Evolutionary conservation across 2,113 vertebrate species (phyloP), one percentile per base, ranked within the genome.

Genomic region (Ophthalmolycus amberensis): DNA sequence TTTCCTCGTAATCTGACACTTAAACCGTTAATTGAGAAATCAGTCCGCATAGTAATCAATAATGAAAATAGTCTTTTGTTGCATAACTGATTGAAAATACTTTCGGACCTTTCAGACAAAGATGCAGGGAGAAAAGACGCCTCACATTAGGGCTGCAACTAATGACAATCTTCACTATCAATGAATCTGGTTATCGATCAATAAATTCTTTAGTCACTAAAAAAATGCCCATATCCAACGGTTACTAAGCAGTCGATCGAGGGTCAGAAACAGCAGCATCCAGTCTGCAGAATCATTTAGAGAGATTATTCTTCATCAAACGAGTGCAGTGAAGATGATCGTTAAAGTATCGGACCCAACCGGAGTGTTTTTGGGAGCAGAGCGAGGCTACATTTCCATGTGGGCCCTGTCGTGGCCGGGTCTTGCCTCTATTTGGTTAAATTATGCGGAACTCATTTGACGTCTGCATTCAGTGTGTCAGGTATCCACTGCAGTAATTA

Each of bases 361-460:
- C 27, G 12, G 65, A 71, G 71, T 60, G 60, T 25, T 67, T 85
- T 63, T 32, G 37, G 27, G 69, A 68, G 71, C 66, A 72, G 67
- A 71, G 66, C 70, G 73, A 44, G 87, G 80, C 77, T 82, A 40
- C 65, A 69, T 88, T 90, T 93, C 77, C 59, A 78, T 67, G 80
- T 77, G 79, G 88, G 81, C 85, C 79, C 76, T 86, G 89, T 84
- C 89, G 37, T 85, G 91, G 88, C 85, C 83, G 88, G 88, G 88
- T 93, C 92, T 91, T 90, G 90, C 91, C 92, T 93, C 91, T 94
- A 92, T 95, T 95, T 94, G 93, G 93, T 95, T 95, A 95, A 95
- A 95, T 95, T 91, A 95, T 89, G 93, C 95, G 91, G 94, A 94
- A 94, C 89, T 94, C 94, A 93, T 94, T 94, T 95, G 94, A 94